A percentile compares a stretch with the other conserved stretches of the same genome.
These are phyloP conservation scores for Allolobophora icterica DNA, from an alignment of 2,888 invertebrate species.

Conservation along the genomic window DNA sequence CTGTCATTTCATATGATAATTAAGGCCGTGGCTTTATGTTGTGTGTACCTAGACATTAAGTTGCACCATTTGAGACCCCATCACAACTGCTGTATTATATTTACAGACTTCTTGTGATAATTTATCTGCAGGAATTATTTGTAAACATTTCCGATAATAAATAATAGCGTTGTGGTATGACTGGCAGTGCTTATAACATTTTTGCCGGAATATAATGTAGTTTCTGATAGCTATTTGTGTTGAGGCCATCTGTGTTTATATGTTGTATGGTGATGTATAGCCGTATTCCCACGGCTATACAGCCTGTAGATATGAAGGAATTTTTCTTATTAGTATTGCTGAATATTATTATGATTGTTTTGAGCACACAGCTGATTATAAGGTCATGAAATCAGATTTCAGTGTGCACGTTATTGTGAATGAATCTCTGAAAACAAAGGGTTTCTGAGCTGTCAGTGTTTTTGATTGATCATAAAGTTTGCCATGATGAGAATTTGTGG, in stretches of 20 bases:
- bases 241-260: neutral
- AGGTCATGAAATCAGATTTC: neutral
- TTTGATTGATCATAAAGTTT: neutral
- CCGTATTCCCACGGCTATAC: neutral
- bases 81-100: neutral
- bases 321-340: neutral
- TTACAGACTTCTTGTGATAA: constrained; percentile 9
- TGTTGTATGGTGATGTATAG: neutral
- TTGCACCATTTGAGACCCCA: neutral
- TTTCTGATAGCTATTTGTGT: neutral
- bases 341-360: neutral
- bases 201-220: neutral
- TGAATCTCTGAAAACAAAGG: neutral
- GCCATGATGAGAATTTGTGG: neutral
- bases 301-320: neutral
- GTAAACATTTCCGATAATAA: neutral
- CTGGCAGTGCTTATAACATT: neutral
- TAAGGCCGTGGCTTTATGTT: neutral
- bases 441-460: neutral
- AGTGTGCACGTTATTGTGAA: neutral
- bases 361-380: neutral
- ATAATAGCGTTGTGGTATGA: neutral
- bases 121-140: neutral
- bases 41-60: neutral
- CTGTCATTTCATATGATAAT: constrained; percentile 1